Evolutionary conservation across 2,113 vertebrate species (phyloP).

Genomic region (Macquaria ambigua): DNA sequence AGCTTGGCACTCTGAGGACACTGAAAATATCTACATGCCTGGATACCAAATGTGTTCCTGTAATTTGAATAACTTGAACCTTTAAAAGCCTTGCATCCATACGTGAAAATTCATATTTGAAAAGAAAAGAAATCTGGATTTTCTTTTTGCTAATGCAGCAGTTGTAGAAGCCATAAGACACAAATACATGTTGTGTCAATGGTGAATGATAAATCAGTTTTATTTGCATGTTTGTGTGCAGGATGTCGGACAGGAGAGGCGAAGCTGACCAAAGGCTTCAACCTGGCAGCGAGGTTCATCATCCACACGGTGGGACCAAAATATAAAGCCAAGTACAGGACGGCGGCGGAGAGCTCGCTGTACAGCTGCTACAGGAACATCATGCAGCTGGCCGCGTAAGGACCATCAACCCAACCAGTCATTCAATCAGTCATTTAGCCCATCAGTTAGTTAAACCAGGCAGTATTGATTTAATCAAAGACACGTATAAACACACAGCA

Average conservation of each 20-base stretch:
- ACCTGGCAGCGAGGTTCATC: constrained; percentile 94
- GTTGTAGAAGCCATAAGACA: not conserved
- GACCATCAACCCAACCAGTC: not conserved
- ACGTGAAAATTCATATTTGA: not conserved
- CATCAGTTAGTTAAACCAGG: no score
- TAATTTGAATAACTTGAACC: not conserved
- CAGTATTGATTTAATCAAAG: not conserved
- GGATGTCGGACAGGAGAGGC: constrained; percentile 97
- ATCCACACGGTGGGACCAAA: constrained; percentile 98
- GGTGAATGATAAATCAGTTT: no score
- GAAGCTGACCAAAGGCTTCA: constrained; percentile 96
- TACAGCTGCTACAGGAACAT: constrained; percentile 97
- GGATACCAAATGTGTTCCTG: not conserved
- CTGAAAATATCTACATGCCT: not conserved
- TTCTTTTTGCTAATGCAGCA: not conserved
- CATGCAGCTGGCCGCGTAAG: constrained; percentile 93
- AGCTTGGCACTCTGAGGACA: not conserved
- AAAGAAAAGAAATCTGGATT: no score
- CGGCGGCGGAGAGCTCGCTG: constrained; percentile 95
- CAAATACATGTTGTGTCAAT: not conserved
- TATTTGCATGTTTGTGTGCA: constrained; percentile 66
- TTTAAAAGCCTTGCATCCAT: not conserved
- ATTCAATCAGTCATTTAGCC: not conserved
- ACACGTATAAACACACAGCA: not conserved
- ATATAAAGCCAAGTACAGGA: constrained; percentile 95